Percentiles rank a stretch among this genome's conserved stretches.
phyloP scores from a whole-genome alignment of 2,797 vertebrate genomes.

The Rhincodon typus region DNA sequence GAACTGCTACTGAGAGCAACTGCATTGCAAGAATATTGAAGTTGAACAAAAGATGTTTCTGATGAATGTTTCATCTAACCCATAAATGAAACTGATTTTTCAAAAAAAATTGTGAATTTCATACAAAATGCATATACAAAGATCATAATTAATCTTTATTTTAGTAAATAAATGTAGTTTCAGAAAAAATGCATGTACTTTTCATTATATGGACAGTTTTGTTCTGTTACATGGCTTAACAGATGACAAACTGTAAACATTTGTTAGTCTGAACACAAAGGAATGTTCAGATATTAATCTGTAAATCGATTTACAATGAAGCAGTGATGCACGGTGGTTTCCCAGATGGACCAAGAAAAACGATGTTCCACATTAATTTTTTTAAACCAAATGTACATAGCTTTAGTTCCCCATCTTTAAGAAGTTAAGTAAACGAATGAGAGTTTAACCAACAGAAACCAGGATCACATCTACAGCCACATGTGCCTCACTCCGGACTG shows the following conservation, averaged over 20 bases:
- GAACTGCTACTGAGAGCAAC: not conserved
- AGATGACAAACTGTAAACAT: not conserved
- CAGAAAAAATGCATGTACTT: slow-evolving; percentile 25
- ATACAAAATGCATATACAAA: not conserved
- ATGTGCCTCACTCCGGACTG: slow-evolving; percentile 79
- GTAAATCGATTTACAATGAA: not conserved
- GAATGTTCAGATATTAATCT: not conserved
- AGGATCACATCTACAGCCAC: slow-evolving; percentile 82
- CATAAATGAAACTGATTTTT: not conserved
- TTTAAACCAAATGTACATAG: slow-evolving; percentile 17
- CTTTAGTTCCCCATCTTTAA: too few species aligned
- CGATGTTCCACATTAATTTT: not conserved
- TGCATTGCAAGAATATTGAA: not conserved
- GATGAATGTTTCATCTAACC: not conserved
- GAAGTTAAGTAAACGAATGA: not conserved
- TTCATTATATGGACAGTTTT: not conserved
- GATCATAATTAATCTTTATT: slow-evolving; percentile 28
- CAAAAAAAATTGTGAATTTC: not conserved
- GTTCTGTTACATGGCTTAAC: not conserved
- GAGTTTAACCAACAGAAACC: slow-evolving; percentile 76
- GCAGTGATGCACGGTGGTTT: not conserved
- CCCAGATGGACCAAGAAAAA: not conserved
- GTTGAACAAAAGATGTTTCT: not conserved
- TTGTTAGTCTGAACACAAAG: not conserved
- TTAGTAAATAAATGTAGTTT: slow-evolving; percentile 37